A percentile compares a stretch with the other conserved stretches of the same genome.
These are phyloP conservation scores for Aegithalos caudatus DNA, from an alignment of 2,113 vertebrate genomes.

Conservation along the genomic window DNA sequence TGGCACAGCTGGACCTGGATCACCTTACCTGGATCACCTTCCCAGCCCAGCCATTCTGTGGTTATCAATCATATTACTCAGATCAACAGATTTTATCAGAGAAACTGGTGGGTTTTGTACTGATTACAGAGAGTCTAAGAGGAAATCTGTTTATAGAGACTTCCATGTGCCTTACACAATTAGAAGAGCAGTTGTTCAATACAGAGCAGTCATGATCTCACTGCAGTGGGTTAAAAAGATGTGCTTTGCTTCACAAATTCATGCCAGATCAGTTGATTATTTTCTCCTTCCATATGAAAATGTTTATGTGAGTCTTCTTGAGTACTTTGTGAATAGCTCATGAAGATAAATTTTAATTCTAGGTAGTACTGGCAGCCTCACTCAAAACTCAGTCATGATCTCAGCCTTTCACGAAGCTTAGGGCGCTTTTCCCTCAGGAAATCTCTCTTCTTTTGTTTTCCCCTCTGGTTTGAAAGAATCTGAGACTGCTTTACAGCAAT, in stretches of 20 bases:
- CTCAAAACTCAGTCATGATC: neutral
- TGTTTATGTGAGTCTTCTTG: neutral
- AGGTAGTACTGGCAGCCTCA: neutral
- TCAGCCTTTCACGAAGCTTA: neutral
- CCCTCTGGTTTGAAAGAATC: neutral
- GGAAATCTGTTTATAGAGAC: neutral
- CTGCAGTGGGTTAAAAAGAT: neutral
- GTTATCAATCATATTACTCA: neutral
- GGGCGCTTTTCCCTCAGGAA: neutral
- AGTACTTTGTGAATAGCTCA: neutral
- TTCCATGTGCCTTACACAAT: neutral
- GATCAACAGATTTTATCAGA: neutral
- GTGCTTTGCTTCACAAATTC: conserved; percentile 40
- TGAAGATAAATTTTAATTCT: neutral
- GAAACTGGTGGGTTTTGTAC: neutral
- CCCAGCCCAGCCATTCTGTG: neutral
- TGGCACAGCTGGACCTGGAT: neutral
- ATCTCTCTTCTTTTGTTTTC: neutral
- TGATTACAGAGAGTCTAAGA: neutral
- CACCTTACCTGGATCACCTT: neutral
- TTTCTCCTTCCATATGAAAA: conserved; percentile 9
- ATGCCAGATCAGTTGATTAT: neutral
- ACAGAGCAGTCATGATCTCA: neutral
- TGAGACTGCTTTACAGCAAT: neutral
- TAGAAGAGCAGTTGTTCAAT: neutral